Base-by-base conservation (phyloP, 2,113 vertebrate species). In the Leucoraja erinaceus region DNA sequence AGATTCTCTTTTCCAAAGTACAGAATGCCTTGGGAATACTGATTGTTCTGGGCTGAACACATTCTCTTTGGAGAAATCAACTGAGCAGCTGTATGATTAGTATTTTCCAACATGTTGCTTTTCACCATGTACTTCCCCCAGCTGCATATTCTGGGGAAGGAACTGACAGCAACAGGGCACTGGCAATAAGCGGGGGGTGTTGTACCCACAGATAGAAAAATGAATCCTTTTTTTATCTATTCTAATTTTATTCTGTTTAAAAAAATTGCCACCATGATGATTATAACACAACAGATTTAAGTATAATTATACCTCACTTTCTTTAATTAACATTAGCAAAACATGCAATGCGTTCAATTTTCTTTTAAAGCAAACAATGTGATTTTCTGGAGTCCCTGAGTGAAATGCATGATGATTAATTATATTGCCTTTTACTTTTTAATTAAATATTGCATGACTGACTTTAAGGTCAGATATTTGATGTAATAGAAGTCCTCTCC, bases 311-410 rank as follows among this genome's bases (percentile, higher is more conserved):
- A 77, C 31, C n/a, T 88, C 61, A 31, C 83, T 61, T 63, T 88
- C 25, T 20, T 31, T 66, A 88, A 88, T 88, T 88, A 88, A 88
- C n/a, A 77, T 18, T 18, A 63, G 56, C 59, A 88, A 88, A 88
- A 88, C 83, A 16, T 31, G 63, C 28, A 20, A 61, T 31, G 25
- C 10, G 5, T 84, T 61, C 25, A n/a, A 6, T 54, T 18, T 28
- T 14, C 25, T 86, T 86, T 4, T 86, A 61, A 61, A 86, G 54
- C 54, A 59, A 86, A 59, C 22, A 86, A 4, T 59, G 61, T 86
- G 59, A 5, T 86, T 86, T 86, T 61, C 81, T 88, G 83, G n/a
- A n/a, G 20, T 61, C 83, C 83, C 5, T 66, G 25, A n/a, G 63
- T 63, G 59, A 63, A 88, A 88, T 88, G 28, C 59, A 63, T 31